These are phyloP conservation scores for Hirudo medicinalis DNA, from an alignment of 1,140 invertebrate species.

Conservation along the genomic window DNA sequence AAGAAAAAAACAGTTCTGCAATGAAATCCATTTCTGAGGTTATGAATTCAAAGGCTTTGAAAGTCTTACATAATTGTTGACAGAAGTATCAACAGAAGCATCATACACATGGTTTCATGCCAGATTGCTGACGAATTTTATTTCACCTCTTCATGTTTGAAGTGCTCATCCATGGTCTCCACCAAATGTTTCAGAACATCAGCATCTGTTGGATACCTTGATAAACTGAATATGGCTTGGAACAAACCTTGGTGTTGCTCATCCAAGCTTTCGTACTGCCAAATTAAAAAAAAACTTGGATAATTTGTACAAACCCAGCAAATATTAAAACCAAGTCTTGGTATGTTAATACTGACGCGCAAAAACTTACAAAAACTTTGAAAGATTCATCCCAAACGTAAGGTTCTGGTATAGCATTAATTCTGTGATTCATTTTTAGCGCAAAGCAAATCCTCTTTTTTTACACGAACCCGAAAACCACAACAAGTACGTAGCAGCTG, in stretches of 20 bases:
- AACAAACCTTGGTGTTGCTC: slow-evolving; percentile 17
- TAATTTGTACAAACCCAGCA: background rate
- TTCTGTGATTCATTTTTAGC: too few species aligned
- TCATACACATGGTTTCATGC: too few species aligned
- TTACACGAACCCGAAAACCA: too few species aligned
- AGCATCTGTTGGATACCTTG: slow-evolving; percentile 11
- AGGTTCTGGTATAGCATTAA: slow-evolving; percentile 12
- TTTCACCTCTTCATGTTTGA: slow-evolving; percentile 19
- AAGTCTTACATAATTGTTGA: too few species aligned
- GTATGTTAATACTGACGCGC: background rate
- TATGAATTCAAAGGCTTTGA: too few species aligned
- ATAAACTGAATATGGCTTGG: slow-evolving; percentile 15
- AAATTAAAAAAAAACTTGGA: background rate
- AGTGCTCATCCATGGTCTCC: slow-evolving; percentile 17
- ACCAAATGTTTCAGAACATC: slow-evolving; percentile 10
- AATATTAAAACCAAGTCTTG: background rate
- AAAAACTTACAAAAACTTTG: slow-evolving; percentile 17
- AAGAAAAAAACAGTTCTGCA: background rate
- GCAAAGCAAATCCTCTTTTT: too few species aligned
- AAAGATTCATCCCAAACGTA: slow-evolving; percentile 17
- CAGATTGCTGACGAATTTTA: background rate
- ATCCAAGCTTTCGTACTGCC: slow-evolving; percentile 18
- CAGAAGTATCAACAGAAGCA: too few species aligned
- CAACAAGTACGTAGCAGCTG: too few species aligned
- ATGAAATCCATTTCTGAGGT: background rate